These are phyloP conservation scores for Hetaerina titia DNA, from an alignment of 2,888 invertebrate genomes.

Conservation along the genomic window DNA sequence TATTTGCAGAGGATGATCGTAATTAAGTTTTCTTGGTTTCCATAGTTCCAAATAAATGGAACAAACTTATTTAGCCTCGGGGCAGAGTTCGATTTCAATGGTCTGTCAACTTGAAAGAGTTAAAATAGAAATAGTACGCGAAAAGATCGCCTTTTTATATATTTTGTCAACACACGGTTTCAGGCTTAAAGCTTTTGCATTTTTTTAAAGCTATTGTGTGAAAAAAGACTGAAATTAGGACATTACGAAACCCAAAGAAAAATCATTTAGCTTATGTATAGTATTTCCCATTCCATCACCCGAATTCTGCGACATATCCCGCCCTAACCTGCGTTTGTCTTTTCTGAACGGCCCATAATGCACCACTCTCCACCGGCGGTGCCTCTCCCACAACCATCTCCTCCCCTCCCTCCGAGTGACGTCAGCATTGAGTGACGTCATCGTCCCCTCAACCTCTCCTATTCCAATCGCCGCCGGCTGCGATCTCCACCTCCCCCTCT, in stretches of 20 bases:
- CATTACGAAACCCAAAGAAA: neutral
- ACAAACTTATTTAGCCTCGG: too few species aligned
- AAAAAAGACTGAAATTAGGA: neutral
- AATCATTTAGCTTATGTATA: neutral
- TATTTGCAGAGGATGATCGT: too few species aligned
- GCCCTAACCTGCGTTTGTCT: neutral
- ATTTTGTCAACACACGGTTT: too few species aligned
- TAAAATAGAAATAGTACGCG: too few species aligned
- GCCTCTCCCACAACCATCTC: neutral
- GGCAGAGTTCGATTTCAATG: too few species aligned
- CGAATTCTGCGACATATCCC: neutral
- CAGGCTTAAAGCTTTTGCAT: neutral
- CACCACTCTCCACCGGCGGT: neutral
- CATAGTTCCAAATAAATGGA: too few species aligned
- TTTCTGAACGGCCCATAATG: neutral
- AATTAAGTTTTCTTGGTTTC: too few species aligned
- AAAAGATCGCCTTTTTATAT: too few species aligned
- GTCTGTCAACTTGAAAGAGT: too few species aligned
- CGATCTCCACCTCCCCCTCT: neutral
- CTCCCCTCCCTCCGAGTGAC: neutral
- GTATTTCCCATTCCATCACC: neutral
- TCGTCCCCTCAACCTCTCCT: neutral
- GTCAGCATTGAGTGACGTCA: constrained; percentile 49
- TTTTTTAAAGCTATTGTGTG: neutral
- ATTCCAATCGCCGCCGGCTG: neutral